A percentile compares a stretch with the other conserved stretches of the same genome.
phyloP scores from a whole-genome alignment of 2,888 invertebrate genomes.

The Sminthurinus aureus region DNA sequence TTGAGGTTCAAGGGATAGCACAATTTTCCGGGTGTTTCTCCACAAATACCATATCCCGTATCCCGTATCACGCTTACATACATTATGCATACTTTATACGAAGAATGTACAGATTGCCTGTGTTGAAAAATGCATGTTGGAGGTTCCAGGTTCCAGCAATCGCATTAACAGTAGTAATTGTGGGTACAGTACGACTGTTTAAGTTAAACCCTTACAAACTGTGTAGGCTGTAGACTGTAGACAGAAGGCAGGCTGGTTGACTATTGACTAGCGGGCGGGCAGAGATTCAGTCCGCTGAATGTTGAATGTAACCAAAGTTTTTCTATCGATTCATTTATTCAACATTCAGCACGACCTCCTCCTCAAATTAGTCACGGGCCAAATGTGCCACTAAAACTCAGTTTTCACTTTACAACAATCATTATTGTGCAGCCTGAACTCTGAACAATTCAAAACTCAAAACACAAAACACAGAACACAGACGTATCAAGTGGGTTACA shows the following conservation, averaged over 20 bases:
- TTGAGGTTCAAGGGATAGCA: too few species aligned
- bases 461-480: too few species aligned
- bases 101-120: too few species aligned
- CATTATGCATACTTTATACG: too few species aligned
- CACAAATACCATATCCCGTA: too few species aligned
- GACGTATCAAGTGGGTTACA: too few species aligned
- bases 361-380: slow-evolving; percentile 42
- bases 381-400: slow-evolving; percentile 40
- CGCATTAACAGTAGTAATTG: not conserved
- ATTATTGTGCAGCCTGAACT: not conserved
- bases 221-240: too few species aligned
- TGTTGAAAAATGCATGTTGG: not conserved
- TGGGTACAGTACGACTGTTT: not conserved
- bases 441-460: slow-evolving; percentile 20
- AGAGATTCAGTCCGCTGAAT: not conserved
- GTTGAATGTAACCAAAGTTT: slow-evolving; percentile 10
- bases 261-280: not conserved
- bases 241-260: not conserved
- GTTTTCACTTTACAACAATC: slow-evolving; percentile 13
- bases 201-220: slow-evolving; percentile 5
- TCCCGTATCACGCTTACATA: too few species aligned
- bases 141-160: not conserved
- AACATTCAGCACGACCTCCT: slow-evolving; percentile 42
- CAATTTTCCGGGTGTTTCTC: too few species aligned
- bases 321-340: slow-evolving; percentile 27